Conservation (phyloP, 2,797 vertebrate species). For the Hozukius guyotensis region DNA sequence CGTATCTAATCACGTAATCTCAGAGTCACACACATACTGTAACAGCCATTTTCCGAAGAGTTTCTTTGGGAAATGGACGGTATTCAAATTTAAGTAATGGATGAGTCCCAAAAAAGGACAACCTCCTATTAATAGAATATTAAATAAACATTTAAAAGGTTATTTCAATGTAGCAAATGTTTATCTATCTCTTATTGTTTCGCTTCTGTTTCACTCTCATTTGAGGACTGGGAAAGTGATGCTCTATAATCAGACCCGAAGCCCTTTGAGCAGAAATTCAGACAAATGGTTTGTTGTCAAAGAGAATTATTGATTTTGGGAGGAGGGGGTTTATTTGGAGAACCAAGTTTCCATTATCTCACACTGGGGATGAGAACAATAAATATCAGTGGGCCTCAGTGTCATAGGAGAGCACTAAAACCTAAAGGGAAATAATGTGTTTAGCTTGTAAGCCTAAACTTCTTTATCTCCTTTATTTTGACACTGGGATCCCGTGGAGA, state of each 20-base stretch:
- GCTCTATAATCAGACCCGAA: neutral
- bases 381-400: conserved; percentile 7
- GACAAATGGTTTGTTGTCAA: conserved; percentile 22
- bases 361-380: conserved; percentile 25
- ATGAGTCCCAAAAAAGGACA: neutral
- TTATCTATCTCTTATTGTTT: neutral
- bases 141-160: conserved; percentile 6
- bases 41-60: neutral
- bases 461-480: conserved; percentile 6
- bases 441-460: conserved; percentile 36
- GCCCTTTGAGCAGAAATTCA: neutral
- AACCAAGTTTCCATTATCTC: conserved; percentile 38
- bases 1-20: no score
- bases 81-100: neutral
- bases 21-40: neutral
- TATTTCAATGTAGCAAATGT: neutral
- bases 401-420: conserved; percentile 11
- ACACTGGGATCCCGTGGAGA: neutral
- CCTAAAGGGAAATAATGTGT: conserved; percentile 33
- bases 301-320: conserved; percentile 6
- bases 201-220: neutral
- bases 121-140: conserved; percentile 10
- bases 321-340: conserved; percentile 22
- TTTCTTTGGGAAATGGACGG: neutral
- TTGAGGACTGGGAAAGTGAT: conserved; percentile 16